These are phyloP conservation scores for Cacatua alba DNA, from an alignment of 2,113 vertebrate species.

Conservation along the genomic window DNA sequence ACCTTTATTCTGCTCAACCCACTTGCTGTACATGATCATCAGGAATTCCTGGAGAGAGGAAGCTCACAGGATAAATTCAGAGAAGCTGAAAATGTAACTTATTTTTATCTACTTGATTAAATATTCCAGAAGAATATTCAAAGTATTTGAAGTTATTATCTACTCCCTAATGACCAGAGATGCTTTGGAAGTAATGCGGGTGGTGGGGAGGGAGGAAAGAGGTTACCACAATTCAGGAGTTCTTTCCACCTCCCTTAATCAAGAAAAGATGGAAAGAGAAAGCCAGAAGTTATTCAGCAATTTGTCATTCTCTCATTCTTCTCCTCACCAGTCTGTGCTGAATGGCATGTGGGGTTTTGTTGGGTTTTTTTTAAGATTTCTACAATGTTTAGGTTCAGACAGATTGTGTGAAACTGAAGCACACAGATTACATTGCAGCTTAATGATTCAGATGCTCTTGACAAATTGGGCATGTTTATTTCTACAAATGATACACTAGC, in stretches of 20 bases:
- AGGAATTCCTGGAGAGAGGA: not conserved
- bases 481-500: not conserved
- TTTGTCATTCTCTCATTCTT: not conserved
- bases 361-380: not conserved
- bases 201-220: fast-evolving
- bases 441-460: not conserved
- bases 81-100: not conserved
- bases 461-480: not conserved
- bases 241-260: not conserved
- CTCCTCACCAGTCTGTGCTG: not conserved
- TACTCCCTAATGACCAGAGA: not conserved
- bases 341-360: not conserved
- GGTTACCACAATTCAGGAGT: not conserved
- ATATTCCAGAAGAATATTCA: not conserved
- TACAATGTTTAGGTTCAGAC: not conserved
- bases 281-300: not conserved
- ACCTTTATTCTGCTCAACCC: not conserved
- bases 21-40: not conserved
- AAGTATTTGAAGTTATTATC: not conserved
- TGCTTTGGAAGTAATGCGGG: not conserved
- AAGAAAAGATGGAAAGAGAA: not conserved
- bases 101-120: not conserved
- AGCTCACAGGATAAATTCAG: not conserved
- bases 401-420: not conserved
- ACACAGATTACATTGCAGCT: not conserved